Base-by-base conservation (phyloP, 2,888 invertebrate genomes). In the Hypomecis atomaria region DNA sequence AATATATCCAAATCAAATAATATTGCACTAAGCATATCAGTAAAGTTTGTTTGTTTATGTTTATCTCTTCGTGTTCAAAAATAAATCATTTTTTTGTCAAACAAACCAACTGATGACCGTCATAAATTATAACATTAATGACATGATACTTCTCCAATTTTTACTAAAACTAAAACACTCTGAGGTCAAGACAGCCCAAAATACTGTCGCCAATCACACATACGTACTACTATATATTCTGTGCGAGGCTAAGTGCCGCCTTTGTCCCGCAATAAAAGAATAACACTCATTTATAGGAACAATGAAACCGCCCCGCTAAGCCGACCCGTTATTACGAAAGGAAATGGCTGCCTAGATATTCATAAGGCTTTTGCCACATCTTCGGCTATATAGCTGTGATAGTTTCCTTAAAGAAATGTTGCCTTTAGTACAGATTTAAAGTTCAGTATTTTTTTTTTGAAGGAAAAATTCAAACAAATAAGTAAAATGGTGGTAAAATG, bases 201-300 rank as follows among this genome's bases (percentile, higher is more conserved):
- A 42, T 6, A 10, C n/a, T 23, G 50, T 10, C 33, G 9, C 23
- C 1, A 23, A 40, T 4, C 23, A 1, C 33, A 40, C 9, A 23
- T 42, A 6, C 11, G 5, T 8, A 52, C 52, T 45, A 8, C 44
- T 56, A 56, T 56, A 38, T 56, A 47, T 56, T 47, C 47, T 47
- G 54, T 56, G 7, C 5, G 33, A 85, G 83, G 83, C 87, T 87
- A 89, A 90, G 89, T 88, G 86, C 86, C 84, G 89, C 81, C 86
- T 89, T 90, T 90, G 90, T 90, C 84, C 87, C 83, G 72, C 89
- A 89, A 89, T 91, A 91, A 89, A 90, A 91, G 90, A 90, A 91
- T 88, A 91, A 91, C 90, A 90, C 83, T 89, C 90, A 89, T 90
- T 91, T 89, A 87, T 83, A 72, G 72, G 82, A 85, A 89, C 89